phyloP scores from a whole-genome alignment of 2,113 vertebrate genomes.

The Caranx ignobilis region DNA sequence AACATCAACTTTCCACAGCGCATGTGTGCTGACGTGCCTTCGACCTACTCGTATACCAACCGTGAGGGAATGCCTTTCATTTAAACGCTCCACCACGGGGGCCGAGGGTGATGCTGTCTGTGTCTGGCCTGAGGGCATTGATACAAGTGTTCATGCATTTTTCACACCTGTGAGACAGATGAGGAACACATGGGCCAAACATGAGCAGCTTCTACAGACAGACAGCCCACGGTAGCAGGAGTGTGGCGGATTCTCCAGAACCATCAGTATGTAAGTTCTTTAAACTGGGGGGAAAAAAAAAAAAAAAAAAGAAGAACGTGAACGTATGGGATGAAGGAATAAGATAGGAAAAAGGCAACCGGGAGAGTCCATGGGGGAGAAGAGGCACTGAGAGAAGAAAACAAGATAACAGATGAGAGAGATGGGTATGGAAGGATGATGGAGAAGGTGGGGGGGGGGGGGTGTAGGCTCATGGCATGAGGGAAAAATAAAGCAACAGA shows the following conservation, averaged over 20 bases:
- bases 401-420: constrained; percentile 46
- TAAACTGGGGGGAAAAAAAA: background rate
- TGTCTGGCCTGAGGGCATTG: constrained; percentile 70
- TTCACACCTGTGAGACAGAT: constrained; percentile 73
- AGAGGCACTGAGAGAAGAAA: constrained; percentile 50
- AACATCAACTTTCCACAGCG: background rate
- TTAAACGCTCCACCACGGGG: constrained; percentile 64
- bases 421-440: constrained; percentile 37
- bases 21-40: constrained; percentile 7
- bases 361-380: constrained; percentile 46
- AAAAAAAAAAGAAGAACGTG: background rate
- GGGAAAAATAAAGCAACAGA: constrained; percentile 46
- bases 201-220: constrained; percentile 21
- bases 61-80: constrained; percentile 56
- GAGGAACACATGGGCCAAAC: constrained; percentile 63
- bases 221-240: background rate
- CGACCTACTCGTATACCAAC: constrained; percentile 21
- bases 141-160: constrained; percentile 71
- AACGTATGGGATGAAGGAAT: constrained; percentile 14
- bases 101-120: constrained; percentile 61
- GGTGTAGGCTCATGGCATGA: constrained; percentile 65
- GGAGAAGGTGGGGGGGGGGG: constrained; percentile 48
- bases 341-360: constrained; percentile 33
- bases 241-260: constrained; percentile 6
- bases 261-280: constrained; percentile 39